phyloP scores from a whole-genome alignment of 2,888 invertebrate genomes.

The Sylvicola cinctus region DNA sequence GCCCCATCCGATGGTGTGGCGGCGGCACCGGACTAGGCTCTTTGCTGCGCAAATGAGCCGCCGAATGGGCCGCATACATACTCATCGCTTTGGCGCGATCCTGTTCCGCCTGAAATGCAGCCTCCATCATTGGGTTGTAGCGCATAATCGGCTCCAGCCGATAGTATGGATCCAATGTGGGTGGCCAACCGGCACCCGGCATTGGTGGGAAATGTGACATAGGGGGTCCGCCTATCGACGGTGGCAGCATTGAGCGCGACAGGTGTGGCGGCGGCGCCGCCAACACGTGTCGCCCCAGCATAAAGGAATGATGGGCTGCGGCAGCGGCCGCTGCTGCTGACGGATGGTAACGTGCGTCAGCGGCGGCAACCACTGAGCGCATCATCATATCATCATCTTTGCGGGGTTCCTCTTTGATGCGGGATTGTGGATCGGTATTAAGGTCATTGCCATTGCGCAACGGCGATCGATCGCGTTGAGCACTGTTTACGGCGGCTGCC shows the following conservation, averaged over 20 bases:
- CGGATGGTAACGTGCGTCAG: constrained; percentile 34
- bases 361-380: constrained; percentile 17
- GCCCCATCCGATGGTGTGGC: constrained; percentile 22
- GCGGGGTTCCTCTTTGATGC: constrained; percentile 41
- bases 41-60: constrained; percentile 22
- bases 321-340: constrained; percentile 24
- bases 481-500: constrained; percentile 20
- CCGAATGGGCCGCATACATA: constrained; percentile 40
- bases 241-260: constrained; percentile 30
- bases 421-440: constrained; percentile 26
- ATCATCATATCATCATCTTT: constrained; percentile 31
- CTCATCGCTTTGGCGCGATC: constrained; percentile 57
- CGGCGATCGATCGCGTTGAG: constrained; percentile 46
- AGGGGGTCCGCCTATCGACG: constrained; percentile 25
- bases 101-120: constrained; percentile 55
- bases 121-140: constrained; percentile 62
- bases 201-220: constrained; percentile 37
- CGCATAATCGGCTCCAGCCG: constrained; percentile 47
- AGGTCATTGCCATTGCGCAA: constrained; percentile 43
- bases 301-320: constrained; percentile 26
- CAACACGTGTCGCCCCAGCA: constrained; percentile 27
- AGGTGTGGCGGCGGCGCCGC: constrained; percentile 30
- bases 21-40: constrained; percentile 26
- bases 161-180: constrained; percentile 40
- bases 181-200: constrained; percentile 30